Base-by-base conservation (phyloP, 2,113 vertebrate species). In the Formicarius rufipectus region DNA sequence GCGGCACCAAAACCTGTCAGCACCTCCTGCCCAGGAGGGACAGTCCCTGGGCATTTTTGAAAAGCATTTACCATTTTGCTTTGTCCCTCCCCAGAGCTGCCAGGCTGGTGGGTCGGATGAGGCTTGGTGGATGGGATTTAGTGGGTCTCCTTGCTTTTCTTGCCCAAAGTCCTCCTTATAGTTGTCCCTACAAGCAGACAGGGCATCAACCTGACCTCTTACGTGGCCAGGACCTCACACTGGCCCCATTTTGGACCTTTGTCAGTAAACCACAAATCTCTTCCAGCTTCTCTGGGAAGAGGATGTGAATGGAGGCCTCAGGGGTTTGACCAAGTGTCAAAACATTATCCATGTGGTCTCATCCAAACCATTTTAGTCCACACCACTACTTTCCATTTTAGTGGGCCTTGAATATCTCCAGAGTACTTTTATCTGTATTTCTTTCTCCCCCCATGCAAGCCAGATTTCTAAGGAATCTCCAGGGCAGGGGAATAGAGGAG, bases 11-110 rank as follows among this genome's bases (percentile, higher is more conserved):
- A 24, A 81, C 80, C 95, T 87, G 76, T 22, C 88, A 81, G 28
- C 52, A 52, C 49, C 11, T 90, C 92, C 96, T 93, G 84, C 27
- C 78, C 47, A 66, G 76, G 76, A 87, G 83, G 88, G 86, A 90
- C 72, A 64, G 18, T 58, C 85, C 64, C 44, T 9, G 50, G 9
- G 6, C 12, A 6, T 8, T 64, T 12, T 20, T 92, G 33, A 42
- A 23, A 50, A 58, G 52, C 42, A 52, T 33, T 53, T 60, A n/a
- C 44, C 18, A 0, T 14, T 77, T 58, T 55, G n/a, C 35, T 1
- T 30, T 12, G 22, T 55, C 67, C 78, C 63, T 95, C 55, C 75
- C 59, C 56, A 3, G 0, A 0, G 5, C 47, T 87, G 77, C 68
- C 49, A 4, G 10, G 20, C 37, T 31, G 37, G 7, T 1, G 31